Evolutionary conservation across 2,888 invertebrate genomes (phyloP).

Genomic region (Norana najaformis): DNA sequence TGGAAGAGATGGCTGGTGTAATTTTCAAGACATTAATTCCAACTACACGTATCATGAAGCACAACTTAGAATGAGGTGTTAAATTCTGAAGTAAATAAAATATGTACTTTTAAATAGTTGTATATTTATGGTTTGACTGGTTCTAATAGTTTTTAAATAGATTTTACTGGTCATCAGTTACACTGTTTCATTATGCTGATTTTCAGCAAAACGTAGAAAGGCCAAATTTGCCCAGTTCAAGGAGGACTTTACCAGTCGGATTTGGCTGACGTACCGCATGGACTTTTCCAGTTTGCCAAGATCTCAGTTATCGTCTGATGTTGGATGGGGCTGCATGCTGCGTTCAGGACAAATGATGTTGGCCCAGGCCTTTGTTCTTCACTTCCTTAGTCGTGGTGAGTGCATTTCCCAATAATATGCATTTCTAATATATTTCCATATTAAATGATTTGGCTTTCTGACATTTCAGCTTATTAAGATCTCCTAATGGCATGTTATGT

Average conservation of each 20-base stretch:
- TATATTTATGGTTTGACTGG: neutral
- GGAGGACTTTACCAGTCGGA: conserved; percentile 78
- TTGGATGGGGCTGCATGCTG: conserved; percentile 90
- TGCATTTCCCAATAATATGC: neutral
- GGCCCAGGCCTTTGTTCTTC: conserved; percentile 81
- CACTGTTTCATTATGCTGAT: neutral
- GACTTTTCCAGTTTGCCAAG: conserved; percentile 82
- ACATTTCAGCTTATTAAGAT: neutral
- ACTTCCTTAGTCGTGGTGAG: conserved; percentile 63
- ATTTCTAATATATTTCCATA: neutral
- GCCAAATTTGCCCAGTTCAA: conserved; percentile 73
- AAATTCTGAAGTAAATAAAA: conserved; percentile 3
- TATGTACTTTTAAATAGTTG: neutral
- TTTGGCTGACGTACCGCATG: conserved; percentile 72
- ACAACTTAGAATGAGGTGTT: neutral
- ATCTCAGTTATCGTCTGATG: conserved; percentile 82
- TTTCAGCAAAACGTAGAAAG: neutral
- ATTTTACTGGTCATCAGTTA: neutral
- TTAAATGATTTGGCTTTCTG: neutral
- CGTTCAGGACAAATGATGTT: conserved; percentile 90
- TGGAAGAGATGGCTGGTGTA: neutral
- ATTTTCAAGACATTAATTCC: neutral
- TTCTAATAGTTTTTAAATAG: neutral
- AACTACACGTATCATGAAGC: neutral
- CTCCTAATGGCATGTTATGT: too few relatives aligned